A percentile compares a stretch with the other conserved stretches of the same genome.
These are phyloP conservation scores for Triplophysa dalaica DNA, from an alignment of 2,113 vertebrate genomes.

Conservation along the genomic window DNA sequence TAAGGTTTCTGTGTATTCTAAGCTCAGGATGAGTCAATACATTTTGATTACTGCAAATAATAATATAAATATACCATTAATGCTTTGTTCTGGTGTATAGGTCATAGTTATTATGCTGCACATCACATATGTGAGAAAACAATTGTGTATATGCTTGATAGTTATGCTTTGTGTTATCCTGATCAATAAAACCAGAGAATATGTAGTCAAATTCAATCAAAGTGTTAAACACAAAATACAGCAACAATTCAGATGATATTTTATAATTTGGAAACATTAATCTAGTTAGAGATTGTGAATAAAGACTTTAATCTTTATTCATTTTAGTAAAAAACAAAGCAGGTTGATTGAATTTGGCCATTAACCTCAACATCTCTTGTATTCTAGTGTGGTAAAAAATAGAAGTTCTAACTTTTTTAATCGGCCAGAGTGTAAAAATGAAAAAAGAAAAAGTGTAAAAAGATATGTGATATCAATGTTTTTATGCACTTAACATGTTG, in stretches of 20 bases:
- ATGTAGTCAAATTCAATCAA: slow-evolving; percentile 29
- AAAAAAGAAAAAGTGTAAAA: too few relatives aligned
- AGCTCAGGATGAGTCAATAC: slow-evolving; percentile 24
- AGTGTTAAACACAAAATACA: neutral
- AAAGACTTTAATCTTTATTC: neutral
- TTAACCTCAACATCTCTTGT: slow-evolving; percentile 15
- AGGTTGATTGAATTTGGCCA: slow-evolving; percentile 33
- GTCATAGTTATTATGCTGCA: slow-evolving; percentile 8
- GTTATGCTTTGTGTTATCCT: slow-evolving; percentile 28
- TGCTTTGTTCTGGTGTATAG: slow-evolving; percentile 21
- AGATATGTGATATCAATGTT: slow-evolving; percentile 16
- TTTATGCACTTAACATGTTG: slow-evolving; percentile 54
- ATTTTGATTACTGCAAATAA: neutral
- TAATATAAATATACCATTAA: slow-evolving; percentile 1
- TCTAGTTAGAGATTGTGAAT: neutral
- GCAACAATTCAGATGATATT: too few relatives aligned
- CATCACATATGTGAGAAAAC: slow-evolving; percentile 14
- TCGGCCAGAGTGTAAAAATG: neutral
- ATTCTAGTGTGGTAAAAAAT: slow-evolving; percentile 36
- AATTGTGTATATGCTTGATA: slow-evolving; percentile 36
- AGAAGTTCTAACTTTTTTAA: slow-evolving; percentile 20
- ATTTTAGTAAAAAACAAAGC: neutral
- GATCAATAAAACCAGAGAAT: slow-evolving; percentile 35
- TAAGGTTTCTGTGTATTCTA: slow-evolving; percentile 11
- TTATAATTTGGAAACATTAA: too few relatives aligned